Percentiles rank a stretch among this genome's conserved stretches.
These are phyloP conservation scores for Fregata magnificens DNA, from an alignment of 2,113 vertebrate genomes.

Conservation along the genomic window DNA sequence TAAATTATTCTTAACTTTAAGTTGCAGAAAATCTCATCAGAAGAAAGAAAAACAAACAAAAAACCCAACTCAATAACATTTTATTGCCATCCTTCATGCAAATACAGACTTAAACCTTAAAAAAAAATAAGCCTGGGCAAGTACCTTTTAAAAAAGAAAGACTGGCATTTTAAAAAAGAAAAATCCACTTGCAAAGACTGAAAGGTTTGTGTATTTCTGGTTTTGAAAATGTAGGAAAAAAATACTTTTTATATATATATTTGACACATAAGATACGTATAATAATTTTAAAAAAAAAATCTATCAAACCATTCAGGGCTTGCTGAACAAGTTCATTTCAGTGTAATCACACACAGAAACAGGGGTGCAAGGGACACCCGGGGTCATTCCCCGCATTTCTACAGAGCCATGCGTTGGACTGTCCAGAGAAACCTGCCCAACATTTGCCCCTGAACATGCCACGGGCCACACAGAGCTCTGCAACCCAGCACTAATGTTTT, in stretches of 20 bases:
- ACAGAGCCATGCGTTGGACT: rapidly evolving
- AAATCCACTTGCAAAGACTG: background rate
- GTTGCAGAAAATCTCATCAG: background rate
- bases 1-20: background rate
- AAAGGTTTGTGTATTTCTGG: background rate
- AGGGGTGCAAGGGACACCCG: background rate
- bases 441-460: background rate
- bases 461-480: background rate
- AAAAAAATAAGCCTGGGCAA: background rate
- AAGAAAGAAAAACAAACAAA: background rate
- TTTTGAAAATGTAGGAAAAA: background rate
- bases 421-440: background rate
- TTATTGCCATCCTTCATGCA: background rate
- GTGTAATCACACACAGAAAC: background rate
- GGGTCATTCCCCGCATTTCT: background rate
- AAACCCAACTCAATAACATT: background rate
- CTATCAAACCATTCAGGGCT: background rate
- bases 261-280: background rate
- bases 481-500: background rate
- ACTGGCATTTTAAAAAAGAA: background rate
- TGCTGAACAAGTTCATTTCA: background rate
- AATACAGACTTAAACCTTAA: background rate
- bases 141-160: background rate
- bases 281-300: background rate
- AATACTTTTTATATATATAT: too few species aligned